Evolutionary conservation across 2,113 vertebrate species (phyloP), one percentile per base, ranked within the genome.

Genomic region (Thunnus thynnus): DNA sequence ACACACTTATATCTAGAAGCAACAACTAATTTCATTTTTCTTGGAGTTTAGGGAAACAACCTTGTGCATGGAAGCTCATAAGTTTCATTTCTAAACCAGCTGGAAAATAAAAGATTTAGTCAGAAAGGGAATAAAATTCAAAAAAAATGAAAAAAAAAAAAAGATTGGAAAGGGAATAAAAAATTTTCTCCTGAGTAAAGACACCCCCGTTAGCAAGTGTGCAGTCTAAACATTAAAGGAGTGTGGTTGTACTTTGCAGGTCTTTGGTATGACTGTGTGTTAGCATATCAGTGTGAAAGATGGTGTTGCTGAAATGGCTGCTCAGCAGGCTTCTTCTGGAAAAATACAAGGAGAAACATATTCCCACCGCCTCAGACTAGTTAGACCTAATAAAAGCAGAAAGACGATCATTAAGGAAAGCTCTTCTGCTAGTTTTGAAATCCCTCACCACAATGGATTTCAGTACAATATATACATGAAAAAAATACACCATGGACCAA

Each of bases 201-300:
- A 41, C 36, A 41, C 36, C 36, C 36, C 36, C 36, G 6, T 41
- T 41, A 41, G 41, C 32, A 14, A 20, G 16, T 70, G 48, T 1
- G 41, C n/a, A 25, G 13, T 17, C 30, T 18, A 54, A 58, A 70
- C 51, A 52, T 22, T 48, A 41, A 65, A 75, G 72, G 0, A 22
- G 5, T 3, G n/a, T n/a, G 32, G 54, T 54, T 74, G n/a, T 41
- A 41, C 36, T 9, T 18, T 57, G 22, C 63, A 63, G 56, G 36
- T 62, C 20, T 51, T 57, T 48, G 48, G 5, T 30, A 13, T 47
- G 69, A 67, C 46, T 52, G 11, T 25, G 52, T 44, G 57, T 46
- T 13, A 66, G 18, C 56, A 10, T 27, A 27, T 47, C n/a, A 58
- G 44, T 41, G 44, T 78, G 69, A 74, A 32, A 2, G 46, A 71